Conservation (phyloP, 2,797 vertebrate species). For the Cryptoprocta ferox region DNA sequence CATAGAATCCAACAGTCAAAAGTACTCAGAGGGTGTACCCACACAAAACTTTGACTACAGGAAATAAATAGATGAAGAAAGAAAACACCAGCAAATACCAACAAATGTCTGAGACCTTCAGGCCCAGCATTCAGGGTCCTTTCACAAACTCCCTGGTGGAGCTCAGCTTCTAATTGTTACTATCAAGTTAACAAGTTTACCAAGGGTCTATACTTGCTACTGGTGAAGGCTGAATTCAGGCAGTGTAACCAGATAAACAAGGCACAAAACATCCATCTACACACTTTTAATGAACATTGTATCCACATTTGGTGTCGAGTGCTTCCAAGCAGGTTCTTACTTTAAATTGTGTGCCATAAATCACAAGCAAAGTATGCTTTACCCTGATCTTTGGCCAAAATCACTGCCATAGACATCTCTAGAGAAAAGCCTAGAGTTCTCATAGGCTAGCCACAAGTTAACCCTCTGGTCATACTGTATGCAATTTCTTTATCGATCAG, state of each 20-base stretch:
- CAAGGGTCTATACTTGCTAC: background rate
- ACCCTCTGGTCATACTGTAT: background rate
- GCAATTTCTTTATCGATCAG: background rate
- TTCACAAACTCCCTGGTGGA: background rate
- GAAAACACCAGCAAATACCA: background rate
- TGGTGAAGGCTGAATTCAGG: background rate
- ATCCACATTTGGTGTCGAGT: background rate
- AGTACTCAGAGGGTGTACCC: background rate
- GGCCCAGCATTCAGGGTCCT: fast-evolving
- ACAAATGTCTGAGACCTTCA: background rate
- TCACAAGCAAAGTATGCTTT: background rate
- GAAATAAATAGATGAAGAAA: background rate
- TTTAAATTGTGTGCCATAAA: background rate
- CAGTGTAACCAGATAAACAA: background rate
- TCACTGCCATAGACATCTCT: background rate
- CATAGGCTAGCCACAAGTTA: background rate
- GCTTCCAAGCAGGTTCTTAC: background rate
- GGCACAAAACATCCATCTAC: background rate
- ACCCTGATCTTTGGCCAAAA: background rate
- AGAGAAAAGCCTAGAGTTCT: background rate
- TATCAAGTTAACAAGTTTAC: background rate
- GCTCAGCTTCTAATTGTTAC: background rate
- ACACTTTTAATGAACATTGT: background rate
- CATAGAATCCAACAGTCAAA: background rate
- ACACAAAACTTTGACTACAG: background rate